These are phyloP conservation scores for Hylaea fasciaria DNA, from an alignment of 2,888 invertebrate genomes.

Conservation along the genomic window DNA sequence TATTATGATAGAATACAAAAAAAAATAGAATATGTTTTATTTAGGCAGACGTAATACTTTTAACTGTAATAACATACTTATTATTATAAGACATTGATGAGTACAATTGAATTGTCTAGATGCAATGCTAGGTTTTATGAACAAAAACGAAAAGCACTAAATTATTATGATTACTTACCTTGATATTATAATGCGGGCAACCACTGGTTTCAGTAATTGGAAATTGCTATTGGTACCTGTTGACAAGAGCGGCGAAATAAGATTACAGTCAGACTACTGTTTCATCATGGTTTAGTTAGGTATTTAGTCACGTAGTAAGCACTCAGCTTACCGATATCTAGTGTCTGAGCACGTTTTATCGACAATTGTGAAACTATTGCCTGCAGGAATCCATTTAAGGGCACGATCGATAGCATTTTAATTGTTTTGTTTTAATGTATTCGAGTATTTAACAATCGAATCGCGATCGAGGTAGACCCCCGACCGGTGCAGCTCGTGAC, in stretches of 20 bases:
- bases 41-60: too few relatives aligned
- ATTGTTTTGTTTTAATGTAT: slow-evolving; percentile 40
- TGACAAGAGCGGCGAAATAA: slow-evolving; percentile 26
- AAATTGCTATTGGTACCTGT: slow-evolving; percentile 9
- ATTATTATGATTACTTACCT: too few relatives aligned
- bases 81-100: too few relatives aligned
- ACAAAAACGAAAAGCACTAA: too few relatives aligned
- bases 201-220: too few relatives aligned
- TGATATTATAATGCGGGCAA: too few relatives aligned
- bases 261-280: slow-evolving; percentile 37
- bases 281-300: slow-evolving; percentile 41
- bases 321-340: slow-evolving; percentile 40
- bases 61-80: too few relatives aligned
- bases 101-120: too few relatives aligned
- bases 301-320: slow-evolving; percentile 44
- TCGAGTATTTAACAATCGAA: slow-evolving; percentile 33
- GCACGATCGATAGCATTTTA: slow-evolving; percentile 42
- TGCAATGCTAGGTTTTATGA: too few relatives aligned
- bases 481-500: slow-evolving; percentile 30
- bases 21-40: too few relatives aligned
- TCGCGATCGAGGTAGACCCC: slow-evolving; percentile 30
- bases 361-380: slow-evolving; percentile 55
- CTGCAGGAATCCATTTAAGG: slow-evolving; percentile 41
- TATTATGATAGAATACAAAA: too few relatives aligned
- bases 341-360: slow-evolving; percentile 47